Base-by-base conservation (phyloP, 2,888 invertebrate genomes). In the Drosophila antonietae region DNA sequence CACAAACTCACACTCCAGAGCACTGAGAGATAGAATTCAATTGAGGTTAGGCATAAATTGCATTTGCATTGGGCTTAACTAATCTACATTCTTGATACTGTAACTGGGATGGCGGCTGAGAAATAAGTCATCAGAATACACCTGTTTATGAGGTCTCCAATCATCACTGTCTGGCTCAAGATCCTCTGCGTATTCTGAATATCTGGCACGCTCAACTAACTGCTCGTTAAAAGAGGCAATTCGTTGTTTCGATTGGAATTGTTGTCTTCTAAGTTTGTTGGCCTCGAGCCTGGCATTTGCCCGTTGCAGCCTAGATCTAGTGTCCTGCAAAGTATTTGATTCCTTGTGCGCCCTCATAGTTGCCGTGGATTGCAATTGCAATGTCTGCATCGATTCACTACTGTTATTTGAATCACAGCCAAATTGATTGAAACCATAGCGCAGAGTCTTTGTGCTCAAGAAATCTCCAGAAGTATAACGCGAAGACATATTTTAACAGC, bases 101-200 rank as follows among this genome's bases (percentile, higher is more conserved):
- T 68, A 82, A 37, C 82, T 87, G 14, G 82, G 82, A 46, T 87
- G 66, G 2, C 10, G 20, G 23, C 88, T 82, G 10, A 70, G 0
- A 18, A 84, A 75, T 8, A 23, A 46, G 0, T 51, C 4, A 37
- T 87, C 88, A 0, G 6, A 49, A 52, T 1, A 2, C 1, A 1
- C 2, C 12, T 35, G 14, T n/a, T n/a, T 51, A 3, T 12, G 0
- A 0, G 8, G n/a, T 2, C 53, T 39, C 35, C 47, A 57, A 0
- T 18, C 4, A 12, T 49, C 64, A 14, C 3, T 0, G 18, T 57
- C 35, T 33, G 23, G 41, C 2, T 49, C 6, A 1, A 14, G 15
- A 9, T 8, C 8, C 3, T 8, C 20, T 14, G 2, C 0, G 1
- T 31, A 20, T 4, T n/a, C 33, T 1, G 14, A 0, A 0, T 8